A percentile compares a stretch with the other conserved stretches of the same genome.
Conservation (phyloP, 2,888 invertebrate species). For the Autographa pulchrina region DNA sequence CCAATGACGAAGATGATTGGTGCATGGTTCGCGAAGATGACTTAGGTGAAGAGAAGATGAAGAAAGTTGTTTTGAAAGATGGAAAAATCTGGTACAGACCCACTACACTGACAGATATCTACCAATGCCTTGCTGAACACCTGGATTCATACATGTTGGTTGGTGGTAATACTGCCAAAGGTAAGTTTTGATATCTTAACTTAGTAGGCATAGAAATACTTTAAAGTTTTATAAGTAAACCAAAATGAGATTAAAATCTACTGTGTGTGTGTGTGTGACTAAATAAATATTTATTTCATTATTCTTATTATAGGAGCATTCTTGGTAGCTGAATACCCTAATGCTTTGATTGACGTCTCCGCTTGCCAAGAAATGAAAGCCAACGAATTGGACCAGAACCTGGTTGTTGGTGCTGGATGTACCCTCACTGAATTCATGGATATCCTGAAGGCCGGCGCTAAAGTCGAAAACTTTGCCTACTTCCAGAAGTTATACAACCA, state of each 20-base stretch:
- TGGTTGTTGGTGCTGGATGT: constrained; percentile 89
- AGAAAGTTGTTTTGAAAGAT: constrained; percentile 67
- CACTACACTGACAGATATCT: constrained; percentile 79
- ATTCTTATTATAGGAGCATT: constrained; percentile 73
- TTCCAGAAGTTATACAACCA: constrained; percentile 90
- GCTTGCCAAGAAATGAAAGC: constrained; percentile 87
- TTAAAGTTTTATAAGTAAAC: no score
- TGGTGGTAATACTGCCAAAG: constrained; percentile 92
- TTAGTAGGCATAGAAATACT: background rate
- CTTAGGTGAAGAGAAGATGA: constrained; percentile 36
- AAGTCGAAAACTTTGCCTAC: constrained; percentile 86
- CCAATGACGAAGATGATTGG: constrained; percentile 67
- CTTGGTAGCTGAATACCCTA: constrained; percentile 73
- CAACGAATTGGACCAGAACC: constrained; percentile 72
- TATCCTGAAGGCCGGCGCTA: constrained; percentile 71
- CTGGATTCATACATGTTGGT: constrained; percentile 88
- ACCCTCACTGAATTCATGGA: constrained; percentile 87
- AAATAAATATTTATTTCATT: background rate
- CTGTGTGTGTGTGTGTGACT: no score
- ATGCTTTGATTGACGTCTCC: constrained; percentile 89
- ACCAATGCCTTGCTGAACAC: constrained; percentile 72
- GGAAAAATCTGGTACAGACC: constrained; percentile 87
- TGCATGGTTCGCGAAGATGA: constrained; percentile 66
- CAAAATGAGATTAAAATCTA: no score
- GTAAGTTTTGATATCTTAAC: constrained; percentile 67